Evolutionary conservation across 2,797 vertebrate genomes (phyloP).

Genomic region (Anableps anableps): DNA sequence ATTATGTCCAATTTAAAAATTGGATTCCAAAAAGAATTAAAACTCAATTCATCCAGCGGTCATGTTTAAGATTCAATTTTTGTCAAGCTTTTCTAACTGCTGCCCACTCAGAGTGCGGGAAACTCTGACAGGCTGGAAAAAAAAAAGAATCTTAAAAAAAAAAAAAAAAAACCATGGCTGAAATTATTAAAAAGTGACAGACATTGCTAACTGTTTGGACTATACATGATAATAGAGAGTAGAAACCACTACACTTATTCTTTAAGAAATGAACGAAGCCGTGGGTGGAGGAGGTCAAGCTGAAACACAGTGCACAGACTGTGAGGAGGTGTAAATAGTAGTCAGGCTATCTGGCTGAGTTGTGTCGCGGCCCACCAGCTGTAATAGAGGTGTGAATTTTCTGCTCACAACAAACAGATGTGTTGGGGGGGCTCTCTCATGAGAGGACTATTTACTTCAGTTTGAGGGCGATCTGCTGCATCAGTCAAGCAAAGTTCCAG

Average conservation of each 20-base stretch:
- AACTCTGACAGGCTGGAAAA: constrained; percentile 26
- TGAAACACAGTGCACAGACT: constrained; percentile 38
- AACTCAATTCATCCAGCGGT: neutral
- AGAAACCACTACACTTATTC: constrained; percentile 32
- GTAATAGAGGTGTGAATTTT: constrained; percentile 57
- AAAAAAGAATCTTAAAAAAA: constrained; percentile 9
- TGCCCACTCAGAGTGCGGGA: constrained; percentile 2
- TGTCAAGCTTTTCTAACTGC: neutral
- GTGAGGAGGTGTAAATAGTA: constrained; percentile 54
- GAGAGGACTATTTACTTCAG: constrained; percentile 57
- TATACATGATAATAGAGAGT: constrained; percentile 35
- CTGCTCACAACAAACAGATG: constrained; percentile 46
- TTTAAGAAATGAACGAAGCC: constrained; percentile 14
- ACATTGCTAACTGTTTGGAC: constrained; percentile 34
- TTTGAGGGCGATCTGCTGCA: constrained; percentile 52
- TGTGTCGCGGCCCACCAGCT: constrained; percentile 51
- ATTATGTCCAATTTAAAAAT: neutral
- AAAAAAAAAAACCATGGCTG: neutral
- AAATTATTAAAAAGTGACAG: constrained; percentile 4
- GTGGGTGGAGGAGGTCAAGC: constrained; percentile 36
- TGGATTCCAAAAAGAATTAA: constrained; percentile 8
- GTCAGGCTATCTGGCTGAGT: constrained; percentile 44
- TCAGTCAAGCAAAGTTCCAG: constrained; percentile 62
- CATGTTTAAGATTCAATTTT: neutral
- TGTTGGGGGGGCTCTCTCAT: constrained; percentile 33